A percentile compares a stretch with the other conserved stretches of the same genome.
These are phyloP conservation scores for Bujurquina vittata DNA, from an alignment of 2,113 vertebrate species.

Conservation along the genomic window DNA sequence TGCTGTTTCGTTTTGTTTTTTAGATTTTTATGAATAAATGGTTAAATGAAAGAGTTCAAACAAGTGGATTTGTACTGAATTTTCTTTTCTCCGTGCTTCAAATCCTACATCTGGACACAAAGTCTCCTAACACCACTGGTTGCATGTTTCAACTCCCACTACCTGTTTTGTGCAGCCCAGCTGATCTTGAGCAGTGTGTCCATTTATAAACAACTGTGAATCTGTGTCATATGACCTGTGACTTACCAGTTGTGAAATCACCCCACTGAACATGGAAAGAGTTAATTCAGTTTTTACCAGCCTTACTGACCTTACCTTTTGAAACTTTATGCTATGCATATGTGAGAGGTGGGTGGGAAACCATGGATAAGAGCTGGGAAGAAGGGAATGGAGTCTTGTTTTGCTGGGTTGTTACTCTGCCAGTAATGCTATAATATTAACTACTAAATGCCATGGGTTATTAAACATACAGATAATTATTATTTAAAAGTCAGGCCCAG, in stretches of 20 bases:
- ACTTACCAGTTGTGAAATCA: slow-evolving; percentile 37
- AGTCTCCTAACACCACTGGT: not conserved
- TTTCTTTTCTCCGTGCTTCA: not conserved
- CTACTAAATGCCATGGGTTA: not conserved
- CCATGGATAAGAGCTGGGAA: slow-evolving; percentile 20
- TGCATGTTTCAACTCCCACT: slow-evolving; percentile 17
- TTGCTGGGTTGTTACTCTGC: not conserved
- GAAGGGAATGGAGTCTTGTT: slow-evolving; percentile 1
- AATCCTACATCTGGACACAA: not conserved
- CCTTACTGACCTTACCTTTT: slow-evolving; percentile 23
- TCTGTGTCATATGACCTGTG: slow-evolving; percentile 34
- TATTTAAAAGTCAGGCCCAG: not conserved
- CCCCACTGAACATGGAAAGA: slow-evolving; percentile 27
- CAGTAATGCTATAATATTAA: not conserved
- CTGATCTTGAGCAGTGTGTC: slow-evolving; percentile 21
- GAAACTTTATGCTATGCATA: slow-evolving; percentile 10
- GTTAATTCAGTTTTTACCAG: slow-evolving; percentile 27
- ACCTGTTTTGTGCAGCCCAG: slow-evolving; percentile 50
- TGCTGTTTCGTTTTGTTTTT: not conserved
- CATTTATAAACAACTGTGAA: slow-evolving; percentile 39
- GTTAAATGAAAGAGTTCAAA: not conserved
- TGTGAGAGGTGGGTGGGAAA: slow-evolving; percentile 34
- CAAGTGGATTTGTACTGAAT: not conserved
- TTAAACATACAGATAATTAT: not conserved
- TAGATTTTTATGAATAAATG: not conserved